Conservation (phyloP, 2,888 invertebrate genomes). For the Scaptomyza flava region DNA sequence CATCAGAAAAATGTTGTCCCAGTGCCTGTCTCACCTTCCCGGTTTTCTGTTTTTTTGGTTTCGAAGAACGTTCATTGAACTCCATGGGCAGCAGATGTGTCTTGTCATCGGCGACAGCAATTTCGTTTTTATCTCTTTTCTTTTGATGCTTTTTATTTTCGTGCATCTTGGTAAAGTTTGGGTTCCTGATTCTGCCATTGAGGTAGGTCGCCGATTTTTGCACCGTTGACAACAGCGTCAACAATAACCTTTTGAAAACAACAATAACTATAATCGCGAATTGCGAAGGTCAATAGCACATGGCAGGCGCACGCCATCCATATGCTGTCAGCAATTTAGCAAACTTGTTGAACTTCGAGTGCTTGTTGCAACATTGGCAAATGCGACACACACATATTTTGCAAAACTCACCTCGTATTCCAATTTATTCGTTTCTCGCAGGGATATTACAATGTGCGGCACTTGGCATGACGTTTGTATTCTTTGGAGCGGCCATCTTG, state of each 20-base stretch:
- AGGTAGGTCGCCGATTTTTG: constrained; percentile 74
- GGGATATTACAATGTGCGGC: constrained; percentile 79
- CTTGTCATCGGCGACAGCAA: constrained; percentile 28
- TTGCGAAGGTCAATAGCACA: constrained; percentile 60
- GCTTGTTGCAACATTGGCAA: constrained; percentile 51
- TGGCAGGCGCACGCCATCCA: constrained; percentile 60
- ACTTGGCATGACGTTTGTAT: constrained; percentile 77
- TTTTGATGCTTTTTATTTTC: constrained; percentile 2
- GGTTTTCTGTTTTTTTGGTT: background rate
- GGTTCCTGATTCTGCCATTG: constrained; percentile 72
- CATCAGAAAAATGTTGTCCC: constrained; percentile 23
- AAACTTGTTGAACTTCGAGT: constrained; percentile 74
- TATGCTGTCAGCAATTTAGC: constrained; percentile 58
- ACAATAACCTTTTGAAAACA: constrained; percentile 16
- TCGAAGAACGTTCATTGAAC: constrained; percentile 71
- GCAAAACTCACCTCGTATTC: constrained; percentile 66
- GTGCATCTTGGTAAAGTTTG: constrained; percentile 12
- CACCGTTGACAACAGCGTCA: constrained; percentile 14
- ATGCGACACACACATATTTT: constrained; percentile 26
- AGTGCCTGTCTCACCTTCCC: constrained; percentile 19
- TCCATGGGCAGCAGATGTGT: constrained; percentile 15
- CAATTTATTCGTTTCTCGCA: constrained; percentile 60
- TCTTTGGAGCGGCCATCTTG: constrained; percentile 75
- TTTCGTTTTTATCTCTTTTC: constrained; percentile 26
- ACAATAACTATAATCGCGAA: constrained; percentile 9